These are phyloP conservation scores for Antheraea pernyi DNA, from an alignment of 1,140 invertebrate genomes.

Conservation along the genomic window DNA sequence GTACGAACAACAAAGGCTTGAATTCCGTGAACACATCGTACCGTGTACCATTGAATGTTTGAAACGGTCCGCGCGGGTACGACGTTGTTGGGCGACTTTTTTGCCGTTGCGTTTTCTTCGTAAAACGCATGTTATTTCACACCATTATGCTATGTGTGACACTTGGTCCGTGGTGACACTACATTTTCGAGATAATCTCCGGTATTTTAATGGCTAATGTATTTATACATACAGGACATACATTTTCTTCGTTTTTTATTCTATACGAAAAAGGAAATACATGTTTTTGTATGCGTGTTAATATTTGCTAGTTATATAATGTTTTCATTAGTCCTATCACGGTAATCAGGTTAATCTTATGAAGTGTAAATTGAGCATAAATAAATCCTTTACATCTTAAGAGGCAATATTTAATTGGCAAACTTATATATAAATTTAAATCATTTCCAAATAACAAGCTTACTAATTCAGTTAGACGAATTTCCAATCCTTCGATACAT, in stretches of 20 bases:
- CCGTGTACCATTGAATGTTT: background rate
- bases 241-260: background rate
- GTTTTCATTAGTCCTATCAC: background rate
- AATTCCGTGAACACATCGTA: constrained; percentile 37
- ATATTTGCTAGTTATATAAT: background rate
- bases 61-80: no score
- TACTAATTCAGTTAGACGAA: no score
- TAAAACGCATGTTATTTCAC: constrained; percentile 34
- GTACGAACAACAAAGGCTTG: constrained; percentile 30
- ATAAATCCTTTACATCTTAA: no score
- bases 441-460: no score
- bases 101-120: constrained; percentile 28
- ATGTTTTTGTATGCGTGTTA: no score
- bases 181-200: constrained; percentile 1
- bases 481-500: no score
- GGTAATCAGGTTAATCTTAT: background rate
- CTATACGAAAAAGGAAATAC: no score
- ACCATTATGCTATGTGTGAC: constrained; percentile 20
- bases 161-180: background rate
- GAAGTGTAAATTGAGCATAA: no score
- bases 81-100: constrained; percentile 16
- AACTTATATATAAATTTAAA: no score
- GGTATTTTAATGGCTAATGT: background rate
- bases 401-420: no score
- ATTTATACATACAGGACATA: background rate